Base-by-base conservation (phyloP, 1,140 invertebrate species). In the Onthophagus taurus region DNA sequence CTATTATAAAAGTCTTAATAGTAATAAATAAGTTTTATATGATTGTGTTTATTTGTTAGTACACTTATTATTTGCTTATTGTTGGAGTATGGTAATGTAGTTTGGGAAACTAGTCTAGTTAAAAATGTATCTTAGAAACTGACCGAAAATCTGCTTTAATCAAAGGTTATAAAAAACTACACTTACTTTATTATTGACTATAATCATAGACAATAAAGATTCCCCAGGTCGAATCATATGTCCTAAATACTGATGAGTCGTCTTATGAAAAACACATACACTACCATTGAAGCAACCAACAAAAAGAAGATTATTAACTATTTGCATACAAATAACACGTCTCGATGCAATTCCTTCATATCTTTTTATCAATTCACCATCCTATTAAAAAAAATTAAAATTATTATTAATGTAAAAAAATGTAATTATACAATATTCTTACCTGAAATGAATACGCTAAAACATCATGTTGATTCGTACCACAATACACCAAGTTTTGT, bases 221-320 rank as follows among this genome's bases (percentile, higher is more conserved):
- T 72, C 72, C 21, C 70, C 70, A 42, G 72, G 70, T 21, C 70
- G 72, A 44, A 62, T 54, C 51, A 74, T 65, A 21, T 55, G 67
- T 37, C 63, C 65, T 16, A 71, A 49, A 30, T 68, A 55, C 49
- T 60, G 58, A 37, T 60, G 54, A 44, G 62, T 47, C 30, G 50
- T 46, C 18, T 48, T 54, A 44, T 72, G 61, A 51, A 72, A 75
- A 13, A 73, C 63, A 49, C 72, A 75, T 57, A 75, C 70, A 48
- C 68, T 70, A 8, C 72, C 71, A 51, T 74, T 70, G 35, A 73
- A 72, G 55, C 72, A 75, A 14, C 71, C 71, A 31, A 71, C 71
- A 55, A 74, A 74, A 12, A 75, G 56, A 18, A 72, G 48, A 45
- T 66, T 56, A 20, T 62, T 53, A 21, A 61, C 57, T n/a, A 72